phyloP scores from a whole-genome alignment of 2,797 vertebrate species.

The Tragelaphus eurycerus region DNA sequence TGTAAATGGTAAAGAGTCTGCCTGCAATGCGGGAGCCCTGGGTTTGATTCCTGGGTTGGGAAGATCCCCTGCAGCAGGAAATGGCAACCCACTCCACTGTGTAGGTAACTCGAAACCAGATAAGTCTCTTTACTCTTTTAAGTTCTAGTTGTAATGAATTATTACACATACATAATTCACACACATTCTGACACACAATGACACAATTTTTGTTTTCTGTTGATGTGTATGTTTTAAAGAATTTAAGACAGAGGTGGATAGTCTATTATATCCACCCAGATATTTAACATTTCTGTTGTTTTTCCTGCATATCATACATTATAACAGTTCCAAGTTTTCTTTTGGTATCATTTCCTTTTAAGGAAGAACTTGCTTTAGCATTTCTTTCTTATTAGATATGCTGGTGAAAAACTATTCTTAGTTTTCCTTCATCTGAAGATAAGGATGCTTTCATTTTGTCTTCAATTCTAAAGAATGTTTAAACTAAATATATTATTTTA shows the following conservation, averaged over 20 bases:
- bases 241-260: neutral
- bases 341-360: neutral
- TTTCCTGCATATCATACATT: neutral
- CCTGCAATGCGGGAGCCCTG: neutral
- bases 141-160: neutral
- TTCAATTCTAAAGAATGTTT: neutral
- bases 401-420: neutral
- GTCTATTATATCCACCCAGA: neutral
- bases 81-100: neutral
- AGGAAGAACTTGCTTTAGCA: neutral
- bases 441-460: neutral
- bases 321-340: neutral
- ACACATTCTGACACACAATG: neutral
- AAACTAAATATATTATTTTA: neutral
- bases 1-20: neutral
- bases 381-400: neutral
- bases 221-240: neutral
- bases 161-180: neutral
- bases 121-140: neutral
- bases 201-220: neutral
- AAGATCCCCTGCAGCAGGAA: neutral
- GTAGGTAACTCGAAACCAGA: neutral
- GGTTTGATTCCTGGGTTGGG: neutral
- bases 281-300: neutral
- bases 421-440: neutral